These are phyloP conservation scores for Rhopilema esculentum DNA, from an alignment of 30 jellyfish, hydroid and myxozoan species.

Conservation along the genomic window DNA sequence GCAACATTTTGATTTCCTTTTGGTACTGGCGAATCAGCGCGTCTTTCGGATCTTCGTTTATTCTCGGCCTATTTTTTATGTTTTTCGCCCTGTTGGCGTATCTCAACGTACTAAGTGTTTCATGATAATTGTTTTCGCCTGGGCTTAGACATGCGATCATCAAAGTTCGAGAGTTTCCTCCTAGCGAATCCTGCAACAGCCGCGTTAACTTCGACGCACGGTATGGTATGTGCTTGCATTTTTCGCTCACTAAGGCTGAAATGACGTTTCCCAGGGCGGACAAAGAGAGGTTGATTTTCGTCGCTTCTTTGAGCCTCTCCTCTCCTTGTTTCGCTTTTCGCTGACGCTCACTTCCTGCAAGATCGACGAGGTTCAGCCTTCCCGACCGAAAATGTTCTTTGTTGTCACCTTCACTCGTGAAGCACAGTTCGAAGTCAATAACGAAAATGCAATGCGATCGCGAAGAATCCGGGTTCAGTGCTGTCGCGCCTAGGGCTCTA, in stretches of 20 bases:
- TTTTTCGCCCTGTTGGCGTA: constrained; percentile 98
- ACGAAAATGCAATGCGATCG: constrained; percentile 95
- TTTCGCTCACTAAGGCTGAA: constrained; percentile 92
- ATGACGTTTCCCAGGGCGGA: constrained; percentile 97
- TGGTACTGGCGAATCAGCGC: constrained; percentile 92
- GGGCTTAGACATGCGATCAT: constrained; percentile 99
- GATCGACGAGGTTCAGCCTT: constrained; percentile 89
- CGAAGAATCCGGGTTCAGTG: constrained; percentile 96
- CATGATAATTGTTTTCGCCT: constrained; percentile 90
- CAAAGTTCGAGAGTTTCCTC: constrained; percentile 94
- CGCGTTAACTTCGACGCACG: constrained; percentile 97
- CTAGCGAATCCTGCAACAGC: constrained; percentile 94
- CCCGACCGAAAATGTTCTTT: constrained; percentile 96
- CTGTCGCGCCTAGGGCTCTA: constrained; percentile 97
- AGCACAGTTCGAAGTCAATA: constrained; percentile 94
- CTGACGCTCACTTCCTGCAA: constrained; percentile 99
- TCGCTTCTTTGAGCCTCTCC: constrained; percentile 94
- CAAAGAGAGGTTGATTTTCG: constrained; percentile 91
- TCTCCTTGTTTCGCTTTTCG: constrained; percentile 91
- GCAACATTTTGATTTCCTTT: constrained; percentile 87
- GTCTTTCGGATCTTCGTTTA: constrained; percentile 97
- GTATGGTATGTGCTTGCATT: constrained; percentile 95
- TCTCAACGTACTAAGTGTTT: constrained; percentile 92
- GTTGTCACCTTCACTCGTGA: constrained; percentile 82
- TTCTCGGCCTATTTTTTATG: constrained; percentile 89